Conservation (phyloP, 2,888 invertebrate genomes). For the Thysanoteuthis rhombus region DNA sequence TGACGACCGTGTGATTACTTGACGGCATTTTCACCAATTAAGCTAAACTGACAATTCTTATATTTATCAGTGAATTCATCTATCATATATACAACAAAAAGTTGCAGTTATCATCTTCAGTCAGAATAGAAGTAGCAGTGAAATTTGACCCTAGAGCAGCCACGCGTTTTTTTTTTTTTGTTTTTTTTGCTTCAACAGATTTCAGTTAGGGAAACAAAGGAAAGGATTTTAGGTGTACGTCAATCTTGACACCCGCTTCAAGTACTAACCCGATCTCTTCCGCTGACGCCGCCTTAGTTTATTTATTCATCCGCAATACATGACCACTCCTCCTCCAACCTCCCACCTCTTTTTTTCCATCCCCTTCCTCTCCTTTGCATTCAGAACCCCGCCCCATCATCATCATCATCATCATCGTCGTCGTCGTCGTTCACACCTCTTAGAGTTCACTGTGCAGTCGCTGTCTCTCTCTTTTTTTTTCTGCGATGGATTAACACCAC, state of each 20-base stretch:
- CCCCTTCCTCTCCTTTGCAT: background rate
- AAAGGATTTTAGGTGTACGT: background rate
- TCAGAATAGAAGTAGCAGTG: no score
- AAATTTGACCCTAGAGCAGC: no score
- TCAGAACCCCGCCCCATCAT: no score
- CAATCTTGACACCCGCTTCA: background rate
- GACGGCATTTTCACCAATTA: no score
- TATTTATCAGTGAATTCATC: no score
- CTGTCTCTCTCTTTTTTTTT: background rate
- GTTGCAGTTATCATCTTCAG: no score
- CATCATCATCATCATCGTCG: no score
- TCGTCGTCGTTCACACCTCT: background rate
- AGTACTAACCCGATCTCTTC: background rate
- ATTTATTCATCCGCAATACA: background rate
- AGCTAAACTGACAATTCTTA: no score
- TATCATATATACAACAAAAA: no score
- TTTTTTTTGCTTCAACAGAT: background rate
- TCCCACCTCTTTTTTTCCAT: background rate
- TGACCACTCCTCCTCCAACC: background rate
- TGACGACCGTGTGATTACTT: no score
- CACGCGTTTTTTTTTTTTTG: no score
- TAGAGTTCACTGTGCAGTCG: background rate
- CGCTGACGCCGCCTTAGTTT: background rate
- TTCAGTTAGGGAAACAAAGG: background rate
- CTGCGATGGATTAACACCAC: background rate